Base-by-base conservation (phyloP, 2,888 invertebrate species). In the Phragmatobia fuliginosa region DNA sequence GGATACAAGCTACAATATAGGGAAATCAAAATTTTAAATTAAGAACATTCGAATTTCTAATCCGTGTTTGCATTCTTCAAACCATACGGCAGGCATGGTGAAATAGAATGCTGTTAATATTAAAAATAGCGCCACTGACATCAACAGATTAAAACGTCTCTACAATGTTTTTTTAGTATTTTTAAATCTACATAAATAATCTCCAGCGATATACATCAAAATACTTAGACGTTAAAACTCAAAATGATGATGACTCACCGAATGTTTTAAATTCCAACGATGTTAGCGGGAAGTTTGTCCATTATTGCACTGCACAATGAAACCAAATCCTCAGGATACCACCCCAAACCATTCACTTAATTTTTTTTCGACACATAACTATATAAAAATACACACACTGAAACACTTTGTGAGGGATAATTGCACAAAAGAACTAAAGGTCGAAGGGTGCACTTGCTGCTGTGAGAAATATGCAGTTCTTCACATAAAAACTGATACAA, bases 191-290 rank as follows among this genome's bases (percentile, higher is more conserved):
- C 76, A 76, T 83, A 80, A 80, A 78, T 72, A 70, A 75, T 77
- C 70, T 68, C 74, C 68, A 64, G 38, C 71, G 63, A 69, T 75
- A 76, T 70, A 69, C 69, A 74, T 68, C 68, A 65, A 70, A 66
- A 74, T 63, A 79, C 68, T 49, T 76, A 71, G 36, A 81, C 82
- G 85, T 85, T 87, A 86, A 72, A 82, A 84, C 86, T 85, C 82
- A 86, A 91, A 91, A 88, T 81, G 85, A 78, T 84, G 91, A 91
- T 95, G 94, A 94, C 94, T 95, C 94, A 95, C 94, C 94, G 85
- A 92, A 92, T 94, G 88, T 90, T 94, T 94, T 92, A 94, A 94
- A 95, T 94, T 94, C 92, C 92, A 92, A 93, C 89, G 90, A 91
- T 87, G 90, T 90, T 88, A 93, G 92, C 91, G 92, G 92, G 92